Evolutionary conservation across 1,140 invertebrate species (phyloP), one percentile per base, ranked within the genome.

Genomic region (Pseudomyrmex pallidus): DNA sequence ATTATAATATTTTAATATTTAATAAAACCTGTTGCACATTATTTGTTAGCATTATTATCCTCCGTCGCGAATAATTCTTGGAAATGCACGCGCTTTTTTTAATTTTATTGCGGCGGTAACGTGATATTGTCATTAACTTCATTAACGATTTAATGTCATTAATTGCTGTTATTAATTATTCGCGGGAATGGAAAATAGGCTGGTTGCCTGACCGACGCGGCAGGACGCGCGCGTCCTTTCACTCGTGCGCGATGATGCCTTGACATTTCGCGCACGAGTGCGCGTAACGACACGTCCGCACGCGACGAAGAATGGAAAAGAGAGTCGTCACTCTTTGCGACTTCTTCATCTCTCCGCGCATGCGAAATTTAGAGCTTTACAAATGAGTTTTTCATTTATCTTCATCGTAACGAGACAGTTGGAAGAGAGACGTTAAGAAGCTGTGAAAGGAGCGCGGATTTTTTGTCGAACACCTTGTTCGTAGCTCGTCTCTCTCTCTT

Each of bases 181-280:
- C 15, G 10, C 22, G n/a, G 46, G 35, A 1, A 68, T 68, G 54
- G 54, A 48, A 70, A 80, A 54, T 44, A 22, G 15, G 54, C 15
- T 48, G 35, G 35, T 35, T 15, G 17, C 50, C 50, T 25, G 50
- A n/a, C 1, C 61, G 46, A 35, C 9, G 57, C 44, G 13, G 10
- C 35, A 67, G 63, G 50, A 61, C 44, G 35, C 68, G n/a, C 64
- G 44, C 54, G 44, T 80, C 76, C 76, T 80, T 80, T 80, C 76
- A 80, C 66, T 80, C 44, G 25, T 7, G 35, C 63, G 64, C 63
- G 66, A 61, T 52, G 66, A 80, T 59, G 76, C 76, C 76, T 78
- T 78, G 76, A 78, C 76, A 78, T 78, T 78, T 70, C 35, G 74
- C 52, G 63, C n/a, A n/a, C n/a, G n/a, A n/a, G n/a, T n/a, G 44